Evolutionary conservation across 2,797 vertebrate genomes (phyloP).

Genomic region (Melanitta fusca): DNA sequence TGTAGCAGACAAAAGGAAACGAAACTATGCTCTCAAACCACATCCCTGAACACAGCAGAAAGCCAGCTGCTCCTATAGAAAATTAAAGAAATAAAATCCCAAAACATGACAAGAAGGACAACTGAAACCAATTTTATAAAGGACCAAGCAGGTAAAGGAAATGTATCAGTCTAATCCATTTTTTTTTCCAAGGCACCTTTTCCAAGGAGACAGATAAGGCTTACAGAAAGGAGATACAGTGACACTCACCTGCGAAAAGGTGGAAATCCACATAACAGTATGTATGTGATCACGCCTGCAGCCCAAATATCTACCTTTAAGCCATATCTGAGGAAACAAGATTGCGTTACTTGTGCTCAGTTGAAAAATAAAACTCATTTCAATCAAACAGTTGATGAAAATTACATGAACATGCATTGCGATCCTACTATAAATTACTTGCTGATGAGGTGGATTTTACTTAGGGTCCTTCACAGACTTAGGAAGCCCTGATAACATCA

Average conservation of each 20-base stretch:
- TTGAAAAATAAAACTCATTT: not conserved
- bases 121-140: not conserved
- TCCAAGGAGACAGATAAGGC: not conserved
- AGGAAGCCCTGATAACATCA: not conserved
- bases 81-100: not conserved
- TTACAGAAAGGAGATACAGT: not conserved
- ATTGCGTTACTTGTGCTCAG: not conserved
- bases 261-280: conserved; percentile 96
- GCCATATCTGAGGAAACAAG: conserved; percentile 86
- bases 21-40: not conserved
- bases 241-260: conserved; percentile 93
- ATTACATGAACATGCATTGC: not conserved
- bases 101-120: not conserved
- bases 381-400: not conserved
- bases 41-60: rapidly evolving
- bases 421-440: not conserved
- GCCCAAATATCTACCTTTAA: conserved; percentile 99
- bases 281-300: conserved; percentile 97
- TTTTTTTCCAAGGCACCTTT: not conserved
- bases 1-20: not conserved
- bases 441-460: not conserved
- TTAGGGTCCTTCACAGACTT: not conserved
- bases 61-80: not conserved
- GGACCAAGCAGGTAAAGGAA: not conserved
- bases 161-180: rapidly evolving